A percentile compares a stretch with the other conserved stretches of the same genome.
These are phyloP conservation scores for Rutpela maculata DNA, from an alignment of 2,888 invertebrate species.

Conservation along the genomic window DNA sequence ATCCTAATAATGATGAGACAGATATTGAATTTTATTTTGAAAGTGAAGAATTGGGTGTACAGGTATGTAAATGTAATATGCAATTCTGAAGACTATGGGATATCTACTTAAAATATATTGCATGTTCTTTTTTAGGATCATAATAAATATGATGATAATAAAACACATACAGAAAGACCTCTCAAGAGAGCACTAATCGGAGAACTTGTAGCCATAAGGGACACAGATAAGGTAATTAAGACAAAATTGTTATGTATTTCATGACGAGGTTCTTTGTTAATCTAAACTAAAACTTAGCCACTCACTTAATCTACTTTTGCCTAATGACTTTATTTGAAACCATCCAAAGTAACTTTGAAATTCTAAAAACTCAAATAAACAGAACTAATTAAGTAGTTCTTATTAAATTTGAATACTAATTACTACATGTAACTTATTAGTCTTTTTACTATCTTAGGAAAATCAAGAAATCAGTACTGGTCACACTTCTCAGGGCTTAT, in stretches of 20 bases:
- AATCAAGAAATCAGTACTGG: background rate
- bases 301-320: too few species aligned
- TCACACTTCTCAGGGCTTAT: background rate
- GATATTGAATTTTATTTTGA: background rate
- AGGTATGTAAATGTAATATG: slow-evolving; percentile 4
- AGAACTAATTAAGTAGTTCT: too few species aligned
- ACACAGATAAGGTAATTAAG: too few species aligned
- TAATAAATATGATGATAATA: background rate
- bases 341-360: too few species aligned
- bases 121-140: background rate
- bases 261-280: background rate
- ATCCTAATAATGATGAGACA: background rate
- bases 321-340: too few species aligned
- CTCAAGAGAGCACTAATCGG: background rate
- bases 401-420: background rate
- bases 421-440: background rate
- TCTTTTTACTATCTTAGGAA: background rate
- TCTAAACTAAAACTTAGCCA: too few species aligned
- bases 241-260: background rate
- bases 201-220: slow-evolving; percentile 7
- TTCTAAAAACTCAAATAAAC: too few species aligned
- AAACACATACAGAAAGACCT: background rate
- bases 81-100: too few species aligned
- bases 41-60: slow-evolving; percentile 2
- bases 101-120: too few species aligned